Evolutionary conservation across 1,140 invertebrate genomes (phyloP), one percentile per base, ranked within the genome.

Genomic region (Drosophila kepulauana): DNA sequence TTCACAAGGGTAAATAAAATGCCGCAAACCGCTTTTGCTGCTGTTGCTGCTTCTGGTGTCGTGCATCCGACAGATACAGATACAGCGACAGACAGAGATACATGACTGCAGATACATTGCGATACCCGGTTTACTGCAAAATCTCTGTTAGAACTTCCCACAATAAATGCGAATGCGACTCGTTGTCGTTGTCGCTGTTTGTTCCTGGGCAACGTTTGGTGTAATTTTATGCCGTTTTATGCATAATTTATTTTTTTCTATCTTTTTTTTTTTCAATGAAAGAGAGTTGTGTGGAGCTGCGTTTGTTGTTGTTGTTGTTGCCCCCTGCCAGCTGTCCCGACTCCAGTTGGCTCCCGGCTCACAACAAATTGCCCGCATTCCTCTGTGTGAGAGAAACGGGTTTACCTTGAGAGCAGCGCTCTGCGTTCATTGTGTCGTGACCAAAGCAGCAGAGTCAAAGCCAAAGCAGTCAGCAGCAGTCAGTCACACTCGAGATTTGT

Each of bases 171-270:
- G 48, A 48, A 15, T 43, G 20, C 48, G n/a, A 49, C 54, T 49
- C 45, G 30, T 71, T 71, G 48, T 58, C 69, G 58, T 62, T 30
- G 10, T 38, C 35, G 67, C 45, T 59, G 41, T 38, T 56, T 56
- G 72, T 80, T 75, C 69, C 73, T 71, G 65, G 69, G 33, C 78
- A 74, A 58, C 74, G 75, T 85, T 85, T 85, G 73, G 59, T 87
- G 79, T 87, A 82, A 87, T 87, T 77, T 75, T 71, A 77, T 87
- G 73, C 84, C 73, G 54, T 64, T 86, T 70, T 81, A 87, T 89
- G 85, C 81, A 90, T 89, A 89, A 89, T 89, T 89, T 89, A 85
- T 79, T 68, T 84, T 79, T 73, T 82, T 77, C 71, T 33, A 3
- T 3, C 20, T 25, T 33, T 7, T 33, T 33, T 38, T 38, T 82